phyloP scores from a whole-genome alignment of 2,113 vertebrate genomes.

The Nesospiza acunhae region DNA sequence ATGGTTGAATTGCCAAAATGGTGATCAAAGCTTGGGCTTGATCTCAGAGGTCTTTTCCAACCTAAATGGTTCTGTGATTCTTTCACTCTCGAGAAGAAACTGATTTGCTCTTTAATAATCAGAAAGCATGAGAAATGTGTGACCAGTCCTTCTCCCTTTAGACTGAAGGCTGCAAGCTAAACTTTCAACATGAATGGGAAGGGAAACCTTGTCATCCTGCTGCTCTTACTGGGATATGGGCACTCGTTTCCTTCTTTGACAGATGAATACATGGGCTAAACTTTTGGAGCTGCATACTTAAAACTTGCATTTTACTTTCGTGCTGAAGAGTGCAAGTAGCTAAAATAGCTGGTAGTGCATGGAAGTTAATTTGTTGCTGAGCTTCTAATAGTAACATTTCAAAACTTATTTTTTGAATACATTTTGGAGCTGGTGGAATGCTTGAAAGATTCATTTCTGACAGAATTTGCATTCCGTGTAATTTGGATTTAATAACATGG shows the following conservation, averaged over 20 bases:
- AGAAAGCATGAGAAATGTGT: neutral
- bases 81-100: neutral
- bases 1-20: fast-evolving
- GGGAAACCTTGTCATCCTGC: neutral
- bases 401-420: neutral
- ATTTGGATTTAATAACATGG: constrained; percentile 28
- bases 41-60: neutral
- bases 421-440: neutral
- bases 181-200: neutral
- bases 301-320: neutral
- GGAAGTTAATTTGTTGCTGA: neutral
- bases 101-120: neutral
- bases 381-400: neutral
- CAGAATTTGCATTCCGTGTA: constrained; percentile 10
- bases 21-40: neutral
- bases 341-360: neutral
- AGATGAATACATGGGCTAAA: neutral
- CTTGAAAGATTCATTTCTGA: constrained; percentile 1
- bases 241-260: neutral
- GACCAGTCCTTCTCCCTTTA: neutral
- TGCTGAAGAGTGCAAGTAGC: neutral
- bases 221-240: neutral
- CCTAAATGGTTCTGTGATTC: neutral
- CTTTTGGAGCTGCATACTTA: neutral
- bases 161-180: neutral